Evolutionary conservation across 2,888 invertebrate genomes (phyloP), one percentile per base, ranked within the genome.

Genomic region (Crioceris asparagi): DNA sequence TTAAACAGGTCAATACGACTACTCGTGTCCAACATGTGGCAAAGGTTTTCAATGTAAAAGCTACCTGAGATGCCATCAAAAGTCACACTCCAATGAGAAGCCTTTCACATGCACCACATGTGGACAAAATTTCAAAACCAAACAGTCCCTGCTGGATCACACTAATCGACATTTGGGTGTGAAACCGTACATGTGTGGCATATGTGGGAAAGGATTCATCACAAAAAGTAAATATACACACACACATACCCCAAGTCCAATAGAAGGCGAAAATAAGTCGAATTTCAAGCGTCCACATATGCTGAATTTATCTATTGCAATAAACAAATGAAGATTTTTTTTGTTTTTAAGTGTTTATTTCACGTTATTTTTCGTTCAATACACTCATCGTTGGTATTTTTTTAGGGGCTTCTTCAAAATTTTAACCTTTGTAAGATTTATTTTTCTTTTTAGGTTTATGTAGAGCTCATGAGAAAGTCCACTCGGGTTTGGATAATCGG

Each of bases 31-130:
- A 3, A 71, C 70, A 0, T 75, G 75, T 46, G 73, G 74, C 2
- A 75, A 75, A 58, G 74, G 74, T 10, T 75, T 75, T 46, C 72
- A 74, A 40, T 73, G 73, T 49, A 71, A 70, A 48, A 74, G 73
- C 47, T 75, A 74, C 47, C 57, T 75, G 17, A 71, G 71, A 42
- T 73, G 74, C 2, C 75, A 75, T 52, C 74, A 75, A 52, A 61
- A 73, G 35, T 73, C 73, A 0, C 75, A 75, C 55, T 73, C 72
- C 1, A 71, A 72, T 44, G 46, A 69, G 4, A 74, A 74, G 49
- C 73, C 73, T 0, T 75, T 68, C 48, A 67, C 70, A 1, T 75
- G 75, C 49, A 65, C 64, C 2, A 72, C 69, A 0, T 75, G 75
- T 47, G 68, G 68, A 1, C 67, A 70, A 38, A 68, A 68, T 52